Conservation (phyloP, 2,797 vertebrate species). For the Melanotaenia maccullochi region DNA sequence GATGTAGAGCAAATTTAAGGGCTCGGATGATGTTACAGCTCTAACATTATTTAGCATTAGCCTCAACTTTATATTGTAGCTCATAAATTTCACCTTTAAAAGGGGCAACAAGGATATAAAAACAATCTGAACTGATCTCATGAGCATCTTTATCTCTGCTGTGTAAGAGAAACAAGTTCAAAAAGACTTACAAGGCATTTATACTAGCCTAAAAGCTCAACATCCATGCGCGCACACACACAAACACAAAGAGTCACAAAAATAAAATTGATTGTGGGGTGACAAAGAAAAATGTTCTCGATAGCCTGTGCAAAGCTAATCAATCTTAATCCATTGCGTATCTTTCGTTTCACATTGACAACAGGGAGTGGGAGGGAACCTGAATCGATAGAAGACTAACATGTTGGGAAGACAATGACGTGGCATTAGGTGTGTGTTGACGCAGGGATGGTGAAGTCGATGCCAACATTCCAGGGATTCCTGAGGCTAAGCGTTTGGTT, state of each 20-base stretch:
- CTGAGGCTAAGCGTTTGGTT: slow-evolving; percentile 23
- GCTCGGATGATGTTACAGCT: slow-evolving; percentile 37
- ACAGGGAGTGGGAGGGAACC: slow-evolving; percentile 28
- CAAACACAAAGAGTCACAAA: slow-evolving; percentile 51
- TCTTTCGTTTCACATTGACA: slow-evolving; percentile 51
- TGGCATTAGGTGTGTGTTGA: slow-evolving; percentile 42
- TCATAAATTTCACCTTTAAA: neutral
- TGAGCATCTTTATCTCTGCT: slow-evolving; percentile 49
- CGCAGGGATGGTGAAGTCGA: slow-evolving; percentile 1
- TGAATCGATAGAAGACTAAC: slow-evolving; percentile 52
- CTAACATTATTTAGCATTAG: slow-evolving; percentile 35
- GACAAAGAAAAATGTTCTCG: slow-evolving; percentile 39
- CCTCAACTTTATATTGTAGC: slow-evolving; percentile 25
- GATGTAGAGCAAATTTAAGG: slow-evolving; percentile 23
- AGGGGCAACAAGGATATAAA: slow-evolving; percentile 15
- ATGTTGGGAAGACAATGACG: slow-evolving; percentile 37
- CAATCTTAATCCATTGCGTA: slow-evolving; percentile 57
- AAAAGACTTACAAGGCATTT: slow-evolving; percentile 50
- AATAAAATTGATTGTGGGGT: slow-evolving; percentile 44
- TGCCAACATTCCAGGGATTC: slow-evolving; percentile 66
- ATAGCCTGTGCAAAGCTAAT: slow-evolving; percentile 44
- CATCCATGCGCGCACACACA: slow-evolving; percentile 16
- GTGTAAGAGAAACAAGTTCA: slow-evolving; percentile 59
- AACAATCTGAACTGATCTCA: slow-evolving; percentile 27
- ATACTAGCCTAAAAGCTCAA: slow-evolving; percentile 42